These are phyloP conservation scores for Lasiommata megera DNA, from an alignment of 2,888 invertebrate genomes.

Conservation along the genomic window DNA sequence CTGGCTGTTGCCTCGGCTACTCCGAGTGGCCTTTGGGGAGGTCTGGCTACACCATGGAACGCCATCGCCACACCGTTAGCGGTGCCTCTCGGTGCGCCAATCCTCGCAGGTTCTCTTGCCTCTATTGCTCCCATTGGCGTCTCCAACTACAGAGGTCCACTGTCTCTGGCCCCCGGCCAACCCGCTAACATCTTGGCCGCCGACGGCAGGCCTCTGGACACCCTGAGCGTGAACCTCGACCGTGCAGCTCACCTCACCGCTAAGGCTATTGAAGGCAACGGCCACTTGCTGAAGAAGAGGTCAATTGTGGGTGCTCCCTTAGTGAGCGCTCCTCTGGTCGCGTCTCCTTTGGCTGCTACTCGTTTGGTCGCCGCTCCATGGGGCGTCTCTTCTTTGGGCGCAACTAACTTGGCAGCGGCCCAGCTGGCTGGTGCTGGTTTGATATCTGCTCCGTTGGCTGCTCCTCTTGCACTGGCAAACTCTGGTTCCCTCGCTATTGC, in stretches of 20 bases:
- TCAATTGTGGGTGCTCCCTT: constrained; percentile 51
- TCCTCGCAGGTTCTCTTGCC: background rate
- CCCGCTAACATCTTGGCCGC: constrained; percentile 70
- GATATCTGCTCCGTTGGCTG: constrained; percentile 16
- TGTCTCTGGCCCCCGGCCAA: constrained; percentile 68
- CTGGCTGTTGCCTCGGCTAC: constrained; percentile 80
- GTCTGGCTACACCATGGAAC: background rate
- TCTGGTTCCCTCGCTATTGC: constrained; percentile 19
- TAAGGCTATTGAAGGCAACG: constrained; percentile 54
- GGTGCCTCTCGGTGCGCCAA: background rate
- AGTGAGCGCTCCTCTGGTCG: constrained; percentile 40
- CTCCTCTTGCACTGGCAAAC: constrained; percentile 28
- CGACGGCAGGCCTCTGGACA: constrained; percentile 73
- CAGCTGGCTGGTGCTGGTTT: background rate
- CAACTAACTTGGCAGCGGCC: background rate
- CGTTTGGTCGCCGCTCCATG: constrained; percentile 17
- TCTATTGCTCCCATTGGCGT: constrained; percentile 38
- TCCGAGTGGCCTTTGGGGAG: constrained; percentile 48
- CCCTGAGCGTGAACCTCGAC: constrained; percentile 71
- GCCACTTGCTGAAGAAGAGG: constrained; percentile 60
- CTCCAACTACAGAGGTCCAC: constrained; percentile 66
- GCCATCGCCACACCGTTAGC: background rate
- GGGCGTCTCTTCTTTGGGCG: background rate
- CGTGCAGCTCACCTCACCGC: constrained; percentile 68
- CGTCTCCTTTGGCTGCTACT: constrained; percentile 39